These are phyloP conservation scores for Caiman crocodilus DNA, from an alignment of 2,797 vertebrate genomes.

Conservation along the genomic window DNA sequence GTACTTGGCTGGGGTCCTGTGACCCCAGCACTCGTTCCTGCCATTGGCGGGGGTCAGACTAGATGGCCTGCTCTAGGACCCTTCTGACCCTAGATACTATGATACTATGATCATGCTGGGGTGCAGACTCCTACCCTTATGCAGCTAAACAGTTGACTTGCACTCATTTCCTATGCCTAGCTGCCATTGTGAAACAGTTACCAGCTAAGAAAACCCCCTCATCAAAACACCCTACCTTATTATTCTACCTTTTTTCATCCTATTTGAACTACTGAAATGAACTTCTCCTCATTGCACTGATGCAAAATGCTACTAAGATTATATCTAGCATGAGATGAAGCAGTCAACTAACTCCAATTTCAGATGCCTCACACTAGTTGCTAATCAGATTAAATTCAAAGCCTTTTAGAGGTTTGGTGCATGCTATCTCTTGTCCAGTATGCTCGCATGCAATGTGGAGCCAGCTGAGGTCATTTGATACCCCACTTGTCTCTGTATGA, in stretches of 20 bases:
- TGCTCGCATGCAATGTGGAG: background rate
- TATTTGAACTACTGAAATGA: background rate
- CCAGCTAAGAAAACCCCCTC: too few species aligned
- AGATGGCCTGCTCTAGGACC: too few species aligned
- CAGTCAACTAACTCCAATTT: background rate
- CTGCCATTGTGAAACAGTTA: too few species aligned
- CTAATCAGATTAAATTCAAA: conserved; percentile 1
- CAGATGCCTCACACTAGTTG: background rate
- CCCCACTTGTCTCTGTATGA: background rate
- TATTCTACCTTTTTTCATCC: background rate
- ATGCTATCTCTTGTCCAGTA: background rate
- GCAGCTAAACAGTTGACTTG: too few species aligned
- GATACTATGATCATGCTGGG: too few species aligned
- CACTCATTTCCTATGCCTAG: too few species aligned
- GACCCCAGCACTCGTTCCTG: too few species aligned
- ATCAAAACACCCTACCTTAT: background rate
- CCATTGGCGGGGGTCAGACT: too few species aligned
- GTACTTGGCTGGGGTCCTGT: too few species aligned
- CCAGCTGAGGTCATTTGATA: background rate
- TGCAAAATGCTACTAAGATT: background rate
- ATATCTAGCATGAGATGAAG: background rate
- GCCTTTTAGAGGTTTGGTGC: background rate
- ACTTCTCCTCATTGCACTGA: background rate
- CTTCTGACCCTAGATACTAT: too few species aligned
- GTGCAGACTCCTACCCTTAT: too few species aligned